Evolutionary conservation across 1,140 invertebrate species (phyloP).

Genomic region (Penaeus japonicus): DNA sequence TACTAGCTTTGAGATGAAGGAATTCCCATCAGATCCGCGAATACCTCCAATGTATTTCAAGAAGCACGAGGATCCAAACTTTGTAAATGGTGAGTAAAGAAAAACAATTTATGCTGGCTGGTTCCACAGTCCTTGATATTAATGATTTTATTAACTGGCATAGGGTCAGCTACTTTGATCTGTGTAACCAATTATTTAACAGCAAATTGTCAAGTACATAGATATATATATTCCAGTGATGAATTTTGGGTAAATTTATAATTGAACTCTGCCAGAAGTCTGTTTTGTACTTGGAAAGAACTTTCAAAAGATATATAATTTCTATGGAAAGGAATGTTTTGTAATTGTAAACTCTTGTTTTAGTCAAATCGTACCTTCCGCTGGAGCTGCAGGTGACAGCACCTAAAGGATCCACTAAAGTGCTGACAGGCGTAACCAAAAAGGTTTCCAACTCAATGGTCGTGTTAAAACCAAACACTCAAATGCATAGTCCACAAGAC

Average conservation of each 20-base stretch:
- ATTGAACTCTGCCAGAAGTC: neutral
- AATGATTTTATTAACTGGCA: neutral
- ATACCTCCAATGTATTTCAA: conserved; percentile 88
- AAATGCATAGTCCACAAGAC: neutral
- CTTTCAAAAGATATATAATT: neutral
- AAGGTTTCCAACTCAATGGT: conserved; percentile 3
- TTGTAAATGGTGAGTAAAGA: conserved; percentile 72
- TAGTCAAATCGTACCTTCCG: conserved; percentile 56
- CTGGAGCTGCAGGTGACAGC: conserved; percentile 54
- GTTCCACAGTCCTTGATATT: too few species aligned
- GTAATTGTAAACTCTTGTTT: neutral
- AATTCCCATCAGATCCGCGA: conserved; percentile 82
- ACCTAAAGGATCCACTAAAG: conserved; percentile 56
- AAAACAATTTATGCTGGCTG: too few species aligned
- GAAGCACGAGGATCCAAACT: conserved; percentile 73
- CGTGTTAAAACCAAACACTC: neutral
- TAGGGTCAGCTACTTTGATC: neutral
- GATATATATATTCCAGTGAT: neutral
- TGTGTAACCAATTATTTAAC: too few species aligned
- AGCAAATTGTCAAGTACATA: neutral
- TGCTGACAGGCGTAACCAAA: conserved; percentile 54
- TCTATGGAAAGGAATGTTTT: neutral
- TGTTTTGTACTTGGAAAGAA: neutral
- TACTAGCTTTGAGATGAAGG: conserved; percentile 87
- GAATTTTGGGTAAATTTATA: neutral